Base-by-base conservation (phyloP, 2,888 invertebrate species). In the Polylopha cassiicola region DNA sequence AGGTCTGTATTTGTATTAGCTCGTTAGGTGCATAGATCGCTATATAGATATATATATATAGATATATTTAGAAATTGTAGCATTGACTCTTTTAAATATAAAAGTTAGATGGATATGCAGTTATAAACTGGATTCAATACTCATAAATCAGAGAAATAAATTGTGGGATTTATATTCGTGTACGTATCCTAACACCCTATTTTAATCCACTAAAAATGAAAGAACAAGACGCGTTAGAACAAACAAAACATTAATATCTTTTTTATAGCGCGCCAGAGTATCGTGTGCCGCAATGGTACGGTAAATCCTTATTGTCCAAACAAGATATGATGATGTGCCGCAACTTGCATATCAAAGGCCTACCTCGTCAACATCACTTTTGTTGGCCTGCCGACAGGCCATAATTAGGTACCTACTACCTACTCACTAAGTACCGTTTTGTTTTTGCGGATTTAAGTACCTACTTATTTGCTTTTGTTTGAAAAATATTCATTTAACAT, bases 181-280 rank as follows among this genome's bases (percentile, higher is more conserved):
- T 30, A 24, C 30, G 30, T 20, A 30, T 18, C 23, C 24, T 18
- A 30, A 24, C 30, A 26, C 20, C 18, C 34, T 41, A 41, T 41
- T 41, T 41, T 30, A 41, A 41, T 36, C 29, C 34, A 30, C 20
- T 20, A 34, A 34, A 38, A 34, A 41, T 36, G 41, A 36, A 36
- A 30, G 41, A 41, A 41, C 20, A 41, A 41, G 30, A 36, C 39
- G 29, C 30, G 20, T 14, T n/a, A 30, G 34, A 20, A 20, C 30
- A 41, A 41, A 41, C 41, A 41, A 30, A 41, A 38, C 38, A 38
- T 43, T 43, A 32, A 37, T 26, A 29, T 28, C 28, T 38, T 33
- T 22, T 38, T 27, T 31, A 33, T 28, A 20, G 16, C 18, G 14
- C 8, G 22, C 21, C 17, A 9, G 27, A 32, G 37, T 38, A 32